phyloP scores from a whole-genome alignment of 2,888 invertebrate species.

The Drosophila stalkeri region DNA sequence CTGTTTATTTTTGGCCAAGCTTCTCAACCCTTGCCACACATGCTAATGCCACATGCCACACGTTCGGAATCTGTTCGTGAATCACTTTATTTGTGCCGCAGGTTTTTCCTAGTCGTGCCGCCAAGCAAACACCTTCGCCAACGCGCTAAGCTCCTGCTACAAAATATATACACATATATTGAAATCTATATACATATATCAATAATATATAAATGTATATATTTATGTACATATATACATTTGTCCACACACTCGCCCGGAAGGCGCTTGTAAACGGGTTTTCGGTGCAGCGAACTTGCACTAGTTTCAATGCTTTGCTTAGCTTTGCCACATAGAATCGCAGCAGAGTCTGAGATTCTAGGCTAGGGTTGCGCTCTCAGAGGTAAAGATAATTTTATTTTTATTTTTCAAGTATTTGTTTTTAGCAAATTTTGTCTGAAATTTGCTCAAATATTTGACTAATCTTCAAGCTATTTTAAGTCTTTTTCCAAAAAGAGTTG shows the following conservation, averaged over 20 bases:
- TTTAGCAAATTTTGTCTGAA: neutral
- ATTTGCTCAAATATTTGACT: neutral
- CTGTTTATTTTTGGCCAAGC: slow-evolving; percentile 39
- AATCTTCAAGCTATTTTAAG: neutral
- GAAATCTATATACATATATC: neutral
- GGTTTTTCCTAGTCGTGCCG: slow-evolving; percentile 54
- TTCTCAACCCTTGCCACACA: slow-evolving; percentile 48
- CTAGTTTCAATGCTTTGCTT: slow-evolving; percentile 63
- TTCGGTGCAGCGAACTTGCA: slow-evolving; percentile 76
- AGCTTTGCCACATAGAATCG: slow-evolving; percentile 16
- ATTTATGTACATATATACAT: neutral
- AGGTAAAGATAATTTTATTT: neutral
- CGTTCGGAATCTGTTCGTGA: slow-evolving; percentile 66
- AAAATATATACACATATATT: slow-evolving; percentile 1
- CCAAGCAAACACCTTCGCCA: slow-evolving; percentile 46
- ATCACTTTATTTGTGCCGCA: slow-evolving; percentile 67
- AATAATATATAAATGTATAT: slow-evolving; percentile 2
- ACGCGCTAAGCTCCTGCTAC: slow-evolving; percentile 28
- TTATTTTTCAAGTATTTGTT: neutral
- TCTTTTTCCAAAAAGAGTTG: neutral
- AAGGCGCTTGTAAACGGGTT: slow-evolving; percentile 71
- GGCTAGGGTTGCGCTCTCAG: slow-evolving; percentile 55
- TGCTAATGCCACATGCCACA: slow-evolving; percentile 22
- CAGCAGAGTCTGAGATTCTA: slow-evolving; percentile 38
- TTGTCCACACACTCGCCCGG: slow-evolving; percentile 54